These are phyloP conservation scores for Rhinolophus sinicus DNA, from an alignment of 2,113 vertebrate genomes.

Conservation along the genomic window DNA sequence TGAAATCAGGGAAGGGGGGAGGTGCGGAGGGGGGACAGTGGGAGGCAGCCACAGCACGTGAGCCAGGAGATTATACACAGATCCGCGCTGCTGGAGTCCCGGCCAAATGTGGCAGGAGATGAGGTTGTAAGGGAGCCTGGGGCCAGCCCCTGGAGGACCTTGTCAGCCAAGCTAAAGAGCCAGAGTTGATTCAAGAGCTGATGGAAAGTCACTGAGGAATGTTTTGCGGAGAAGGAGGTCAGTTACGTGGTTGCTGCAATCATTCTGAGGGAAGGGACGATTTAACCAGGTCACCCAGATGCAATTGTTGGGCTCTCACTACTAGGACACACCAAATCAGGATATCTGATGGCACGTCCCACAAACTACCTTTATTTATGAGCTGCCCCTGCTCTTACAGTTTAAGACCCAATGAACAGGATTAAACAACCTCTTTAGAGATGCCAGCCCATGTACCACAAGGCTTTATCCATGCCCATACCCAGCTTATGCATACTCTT, in stretches of 20 bases:
- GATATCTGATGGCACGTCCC: neutral
- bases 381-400: constrained; percentile 4
- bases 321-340: neutral
- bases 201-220: neutral
- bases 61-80: neutral
- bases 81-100: neutral
- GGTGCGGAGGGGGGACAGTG: accelerated
- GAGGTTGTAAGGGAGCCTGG: neutral
- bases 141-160: neutral
- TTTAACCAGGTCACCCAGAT: neutral
- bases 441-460: neutral
- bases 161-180: neutral
- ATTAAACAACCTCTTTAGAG: neutral
- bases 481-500: neutral
- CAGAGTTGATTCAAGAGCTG: neutral
- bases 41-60: neutral
- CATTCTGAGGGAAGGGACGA: neutral
- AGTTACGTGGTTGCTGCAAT: neutral
- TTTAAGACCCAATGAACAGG: constrained; percentile 20
- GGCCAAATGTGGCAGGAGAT: neutral
- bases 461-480: neutral
- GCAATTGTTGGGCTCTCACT: neutral
- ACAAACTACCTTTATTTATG: constrained; percentile 32
- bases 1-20: too few species aligned
- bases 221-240: neutral